Evolutionary conservation across 2,888 invertebrate species (phyloP).

Genomic region (Epistrophe grossulariae): DNA sequence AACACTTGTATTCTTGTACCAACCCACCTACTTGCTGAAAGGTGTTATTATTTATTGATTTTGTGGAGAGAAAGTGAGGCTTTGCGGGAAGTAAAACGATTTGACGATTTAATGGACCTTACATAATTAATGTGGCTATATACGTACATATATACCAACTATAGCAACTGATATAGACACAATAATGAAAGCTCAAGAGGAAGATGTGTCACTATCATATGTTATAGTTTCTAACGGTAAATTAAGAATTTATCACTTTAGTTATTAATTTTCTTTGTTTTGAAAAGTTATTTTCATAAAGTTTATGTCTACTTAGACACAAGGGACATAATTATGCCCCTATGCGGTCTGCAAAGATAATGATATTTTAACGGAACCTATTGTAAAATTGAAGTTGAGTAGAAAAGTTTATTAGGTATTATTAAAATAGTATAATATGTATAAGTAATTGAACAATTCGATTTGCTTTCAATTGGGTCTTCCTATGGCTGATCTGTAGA

Average conservation of each 20-base stretch:
- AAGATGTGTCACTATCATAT: constrained; percentile 3
- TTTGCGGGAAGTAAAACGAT: constrained; percentile 2
- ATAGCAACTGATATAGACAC: too few species aligned
- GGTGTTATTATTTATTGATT: constrained; percentile 14
- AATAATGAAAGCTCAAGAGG: constrained; percentile 7
- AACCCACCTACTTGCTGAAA: not conserved
- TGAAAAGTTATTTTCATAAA: not conserved
- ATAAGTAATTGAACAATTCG: too few species aligned
- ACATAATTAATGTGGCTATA: not conserved
- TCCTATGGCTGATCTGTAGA: too few species aligned
- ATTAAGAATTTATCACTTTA: not conserved
- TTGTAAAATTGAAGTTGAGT: too few species aligned
- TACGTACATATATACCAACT: not conserved
- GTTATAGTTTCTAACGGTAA: not conserved
- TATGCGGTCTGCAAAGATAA: too few species aligned
- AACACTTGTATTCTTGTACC: not conserved
- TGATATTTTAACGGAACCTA: too few species aligned
- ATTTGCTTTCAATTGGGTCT: too few species aligned
- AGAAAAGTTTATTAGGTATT: too few species aligned
- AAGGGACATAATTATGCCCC: too few species aligned
- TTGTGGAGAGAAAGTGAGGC: not conserved
- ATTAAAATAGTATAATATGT: too few species aligned
- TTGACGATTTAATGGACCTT: constrained; percentile 9
- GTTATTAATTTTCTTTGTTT: not conserved
- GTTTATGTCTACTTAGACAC: not conserved